Percentiles rank a stretch among this genome's conserved stretches.
phyloP scores from a whole-genome alignment of 1,140 invertebrate species.

The Capitella teleta region DNA sequence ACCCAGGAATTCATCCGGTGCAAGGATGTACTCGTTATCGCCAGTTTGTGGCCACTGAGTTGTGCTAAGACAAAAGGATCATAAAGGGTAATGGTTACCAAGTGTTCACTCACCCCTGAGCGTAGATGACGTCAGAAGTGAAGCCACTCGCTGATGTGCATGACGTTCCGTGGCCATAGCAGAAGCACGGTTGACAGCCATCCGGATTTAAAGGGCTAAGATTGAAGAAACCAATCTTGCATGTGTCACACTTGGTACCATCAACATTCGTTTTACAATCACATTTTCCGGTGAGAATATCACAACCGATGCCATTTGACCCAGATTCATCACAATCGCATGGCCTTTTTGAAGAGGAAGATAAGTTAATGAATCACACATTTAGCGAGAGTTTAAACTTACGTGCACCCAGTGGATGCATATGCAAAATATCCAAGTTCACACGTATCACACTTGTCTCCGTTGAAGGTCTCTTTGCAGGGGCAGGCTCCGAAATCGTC shows the following conservation, averaged over 20 bases:
- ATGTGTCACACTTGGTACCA: constrained; percentile 87
- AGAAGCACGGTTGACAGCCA: constrained; percentile 58
- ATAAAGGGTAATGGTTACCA: too few relatives aligned
- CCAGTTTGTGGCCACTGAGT: too few relatives aligned
- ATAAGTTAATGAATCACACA: too few relatives aligned
- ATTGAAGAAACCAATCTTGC: constrained; percentile 89
- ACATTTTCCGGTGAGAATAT: constrained; percentile 37
- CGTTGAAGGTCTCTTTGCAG: constrained; percentile 72
- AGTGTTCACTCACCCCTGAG: too few relatives aligned
- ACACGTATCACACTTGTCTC: constrained; percentile 67
- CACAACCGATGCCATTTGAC: constrained; percentile 62
- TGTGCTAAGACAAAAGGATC: too few relatives aligned
- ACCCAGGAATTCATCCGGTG: too few relatives aligned
- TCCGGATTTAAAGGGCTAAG: constrained; percentile 64
- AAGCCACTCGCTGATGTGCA: constrained; percentile 44
- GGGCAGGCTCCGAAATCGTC: constrained; percentile 66
- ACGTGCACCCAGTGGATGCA: constrained; percentile 60
- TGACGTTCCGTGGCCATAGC: constrained; percentile 29
- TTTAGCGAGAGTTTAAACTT: neutral
- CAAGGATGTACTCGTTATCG: too few relatives aligned
- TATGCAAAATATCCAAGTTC: constrained; percentile 69
- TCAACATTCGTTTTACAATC: constrained; percentile 77
- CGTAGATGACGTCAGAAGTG: too few relatives aligned
- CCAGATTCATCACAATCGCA: constrained; percentile 84
- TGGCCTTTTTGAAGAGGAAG: too few relatives aligned